Conservation (phyloP, 2,113 vertebrate genomes). For the Rafetus swinhoei region DNA sequence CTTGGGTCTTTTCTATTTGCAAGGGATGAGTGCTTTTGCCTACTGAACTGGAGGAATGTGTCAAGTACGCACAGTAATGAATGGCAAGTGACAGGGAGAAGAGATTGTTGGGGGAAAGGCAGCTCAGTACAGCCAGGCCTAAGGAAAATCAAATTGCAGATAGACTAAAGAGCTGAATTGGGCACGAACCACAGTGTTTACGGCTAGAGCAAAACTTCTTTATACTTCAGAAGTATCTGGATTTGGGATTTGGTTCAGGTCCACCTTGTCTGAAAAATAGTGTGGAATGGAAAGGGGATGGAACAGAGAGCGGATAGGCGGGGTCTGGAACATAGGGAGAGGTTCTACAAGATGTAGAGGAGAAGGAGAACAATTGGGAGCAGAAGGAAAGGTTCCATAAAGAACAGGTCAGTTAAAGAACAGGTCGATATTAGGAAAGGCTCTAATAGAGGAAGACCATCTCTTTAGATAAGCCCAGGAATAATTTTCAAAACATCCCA, state of each 20-base stretch:
- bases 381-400: rapidly evolving
- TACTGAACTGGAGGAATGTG: background rate
- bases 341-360: background rate
- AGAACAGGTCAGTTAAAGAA: background rate
- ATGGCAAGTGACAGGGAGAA: background rate
- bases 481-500: background rate
- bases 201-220: background rate
- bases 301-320: background rate
- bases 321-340: background rate
- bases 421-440: background rate
- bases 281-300: background rate
- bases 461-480: background rate
- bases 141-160: background rate
- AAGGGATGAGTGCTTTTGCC: background rate
- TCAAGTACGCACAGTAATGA: background rate
- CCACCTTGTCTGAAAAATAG: background rate
- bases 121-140: background rate
- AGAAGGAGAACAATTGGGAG: background rate
- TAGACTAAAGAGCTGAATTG: background rate
- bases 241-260: background rate
- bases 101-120: background rate
- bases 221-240: rapidly evolving
- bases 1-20: background rate
- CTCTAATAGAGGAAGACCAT: background rate
- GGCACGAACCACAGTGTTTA: background rate